Base-by-base conservation (phyloP, 1,140 invertebrate genomes). In the Vanessa tameamea region DNA sequence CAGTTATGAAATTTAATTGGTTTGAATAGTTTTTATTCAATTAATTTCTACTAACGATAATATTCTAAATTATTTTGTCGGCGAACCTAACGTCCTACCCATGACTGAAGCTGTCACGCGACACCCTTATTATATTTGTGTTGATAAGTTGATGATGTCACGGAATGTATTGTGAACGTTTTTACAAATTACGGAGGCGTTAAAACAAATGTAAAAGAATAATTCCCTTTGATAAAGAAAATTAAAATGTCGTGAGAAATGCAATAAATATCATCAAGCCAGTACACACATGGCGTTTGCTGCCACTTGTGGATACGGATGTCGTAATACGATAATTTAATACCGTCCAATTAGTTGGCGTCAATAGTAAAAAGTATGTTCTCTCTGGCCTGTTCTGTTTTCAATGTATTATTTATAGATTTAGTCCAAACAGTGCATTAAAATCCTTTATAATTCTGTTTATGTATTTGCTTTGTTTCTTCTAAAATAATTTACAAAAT, bases 191-290 rank as follows among this genome's bases (percentile, higher is more conserved):
- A 67, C 20, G 20, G 48, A 65, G 61, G 43, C 73, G 73, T 67
- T 61, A n/a, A 37, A 57, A 57, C 26, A 63, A 50, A 72, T 72
- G 23, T 61, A 64, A 55, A 23, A 55, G 55, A 67, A 64, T 64
- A 26, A 48, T 15, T 47, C n/a, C 20, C 48, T 5, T 69, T 65
- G 64, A 66, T 74, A 72, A 65, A 37, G 69, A 57, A 47, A 70
- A 76, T 76, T 67, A 73, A 72, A 59, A 51, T 48, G 63, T 70
- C 67, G 75, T 77, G 78, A 79, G 75, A 76, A 77, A 78, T 69
- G 57, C 51, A 69, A 65, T 75, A 61, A 70, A 65, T 31, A n/a
- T 66, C 16, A 55, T 57, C 15, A 31, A 20, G 43, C 57, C 57
- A 47, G 55, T 68, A 47, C 67, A 61, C 59, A 69, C 66, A 61